Evolutionary conservation across 1,140 invertebrate genomes (phyloP).

Genomic region (Grapholita molesta): DNA sequence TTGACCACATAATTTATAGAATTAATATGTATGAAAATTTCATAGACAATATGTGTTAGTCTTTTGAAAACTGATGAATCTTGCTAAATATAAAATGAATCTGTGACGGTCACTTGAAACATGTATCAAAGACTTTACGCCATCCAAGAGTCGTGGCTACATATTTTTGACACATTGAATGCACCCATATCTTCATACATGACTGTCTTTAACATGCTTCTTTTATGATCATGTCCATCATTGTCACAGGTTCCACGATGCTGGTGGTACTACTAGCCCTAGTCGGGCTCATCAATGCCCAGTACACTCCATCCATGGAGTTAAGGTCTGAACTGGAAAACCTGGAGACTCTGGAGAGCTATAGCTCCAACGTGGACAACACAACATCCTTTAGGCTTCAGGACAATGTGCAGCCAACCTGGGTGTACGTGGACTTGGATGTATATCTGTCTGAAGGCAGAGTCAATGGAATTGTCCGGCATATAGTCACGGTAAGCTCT

Average conservation of each 20-base stretch:
- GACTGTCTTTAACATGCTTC: too few relatives aligned
- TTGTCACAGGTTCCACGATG: slow-evolving; percentile 2
- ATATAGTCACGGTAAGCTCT: slow-evolving; percentile 45
- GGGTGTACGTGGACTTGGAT: slow-evolving; percentile 51
- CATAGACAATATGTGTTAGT: too few relatives aligned
- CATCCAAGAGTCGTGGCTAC: too few relatives aligned
- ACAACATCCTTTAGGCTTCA: slow-evolving; percentile 50
- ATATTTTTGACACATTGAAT: too few relatives aligned
- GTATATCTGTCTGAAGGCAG: slow-evolving; percentile 49
- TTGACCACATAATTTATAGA: too few relatives aligned
- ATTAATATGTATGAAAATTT: too few relatives aligned
- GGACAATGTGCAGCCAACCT: slow-evolving; percentile 47
- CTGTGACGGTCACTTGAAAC: too few relatives aligned
- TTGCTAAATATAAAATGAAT: too few relatives aligned
- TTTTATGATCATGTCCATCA: too few relatives aligned
- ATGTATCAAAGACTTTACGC: too few relatives aligned
- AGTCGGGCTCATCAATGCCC: background rate
- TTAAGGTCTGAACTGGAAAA: slow-evolving; percentile 46
- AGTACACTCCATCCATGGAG: slow-evolving; percentile 25
- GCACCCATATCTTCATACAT: too few relatives aligned
- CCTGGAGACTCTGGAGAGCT: slow-evolving; percentile 32
- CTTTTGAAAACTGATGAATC: too few relatives aligned
- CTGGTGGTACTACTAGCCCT: background rate
- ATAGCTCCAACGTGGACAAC: slow-evolving; percentile 45
- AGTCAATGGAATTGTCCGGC: slow-evolving; percentile 50